Base-by-base conservation (phyloP, 1,140 invertebrate species). In the Tetranychus cinnabarinus region DNA sequence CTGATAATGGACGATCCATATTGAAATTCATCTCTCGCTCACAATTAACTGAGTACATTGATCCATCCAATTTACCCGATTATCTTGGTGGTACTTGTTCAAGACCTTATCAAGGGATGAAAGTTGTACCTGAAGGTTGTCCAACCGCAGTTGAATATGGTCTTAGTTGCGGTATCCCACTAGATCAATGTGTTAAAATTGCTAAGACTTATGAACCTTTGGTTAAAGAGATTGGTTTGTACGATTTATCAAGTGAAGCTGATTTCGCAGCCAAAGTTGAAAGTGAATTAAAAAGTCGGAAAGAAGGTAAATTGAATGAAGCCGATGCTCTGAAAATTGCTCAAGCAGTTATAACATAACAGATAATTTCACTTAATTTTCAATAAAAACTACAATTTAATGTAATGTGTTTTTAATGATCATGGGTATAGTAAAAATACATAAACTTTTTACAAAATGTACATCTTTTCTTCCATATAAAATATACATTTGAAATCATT, bases 141-240 rank as follows among this genome's bases (percentile, higher is more conserved):
- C 57, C 57, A 45, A 15, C 57, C 81, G 83, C 5, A 68, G 71
- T 12, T 68, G 72, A 6, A 39, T 63, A n/a, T 63, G 63, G 46
- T 64, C 74, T 13, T 59, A 39, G 31, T 5, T 34, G 3, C 13
- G 55, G 55, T 2, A 15, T 37, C 2, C 37, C 55, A 36, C 15
- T 56, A 13, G 55, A 56, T 13, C 55, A 39, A 36, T 56, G 55
- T 39, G 15, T 39, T 34, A 39, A 56, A 36, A 36, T 56, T 2
- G 34, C 34, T 1, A 35, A 39, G 10, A 36, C 33, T 4, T 56
- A 56, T 39, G 34, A 56, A 36, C 55, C 55, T 52, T 33, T 52
- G 50, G 50, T 52, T n/a, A 52, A 52, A n/a, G 50, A 52, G 50
- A 52, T 52, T 31, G 50, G 50, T 1, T 6, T 52, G 1, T 52